Evolutionary conservation across 2,888 invertebrate species (phyloP), one percentile per base, ranked within the genome.

Genomic region (Alloscopus bannaensis): DNA sequence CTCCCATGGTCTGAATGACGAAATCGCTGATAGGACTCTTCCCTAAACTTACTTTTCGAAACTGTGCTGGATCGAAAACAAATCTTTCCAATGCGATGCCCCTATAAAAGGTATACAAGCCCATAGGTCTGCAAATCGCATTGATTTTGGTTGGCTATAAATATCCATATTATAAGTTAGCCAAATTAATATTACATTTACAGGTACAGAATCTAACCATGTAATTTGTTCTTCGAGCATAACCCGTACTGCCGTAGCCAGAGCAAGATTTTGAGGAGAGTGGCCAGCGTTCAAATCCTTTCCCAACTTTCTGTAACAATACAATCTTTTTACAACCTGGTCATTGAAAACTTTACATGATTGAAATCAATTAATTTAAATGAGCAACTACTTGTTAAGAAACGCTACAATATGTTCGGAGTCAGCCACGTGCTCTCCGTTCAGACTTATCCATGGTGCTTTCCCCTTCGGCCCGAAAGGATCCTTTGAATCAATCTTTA

Each of bases 381-480:
- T n/a, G n/a, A n/a, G n/a, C n/a, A n/a, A n/a, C n/a, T n/a, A 84
- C 81, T 64, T 81, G 42, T 73, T 78, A 13, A 80, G 76, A 36
- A 64, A 65, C 8, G 81, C 73, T 3, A 85, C 20, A 28, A 82
- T 82, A 18, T 81, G 64, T 29, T 84, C 81, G 0, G 82, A 82
- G 50, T 85, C 84, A 3, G 55, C 75, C 0, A 84, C 28, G 40
- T 84, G 83, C 16, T 68, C 69, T 22, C 85, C 85, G 70, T 84
- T 83, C 3, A 83, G 20, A n/a, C 71, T 81, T 6, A 85, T 80
- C 84, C 84, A 85, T 11, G 85, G 84, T 3, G 79, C 76, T 66
- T 84, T 85, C 11, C 83, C 82, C 42, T 81, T 85, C 8, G 82
- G 80, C 0, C 84, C 83, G 13, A 78, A 65, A 24, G 52, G 62